A percentile compares a stretch with the other conserved stretches of the same genome.
phyloP scores from a whole-genome alignment of 2,888 invertebrate species.

The Allolobophora icterica region DNA sequence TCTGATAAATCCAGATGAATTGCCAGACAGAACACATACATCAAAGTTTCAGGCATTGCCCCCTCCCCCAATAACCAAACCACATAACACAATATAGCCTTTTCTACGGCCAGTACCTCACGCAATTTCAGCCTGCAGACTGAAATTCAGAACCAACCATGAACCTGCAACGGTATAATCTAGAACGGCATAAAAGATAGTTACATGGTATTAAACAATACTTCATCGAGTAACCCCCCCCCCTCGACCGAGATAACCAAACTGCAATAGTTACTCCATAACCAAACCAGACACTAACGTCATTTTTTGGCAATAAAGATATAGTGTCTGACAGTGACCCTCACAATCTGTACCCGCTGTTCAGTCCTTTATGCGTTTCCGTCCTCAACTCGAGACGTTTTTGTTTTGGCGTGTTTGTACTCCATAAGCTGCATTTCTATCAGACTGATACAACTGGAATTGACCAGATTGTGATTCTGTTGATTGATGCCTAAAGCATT shows the following conservation, averaged over 20 bases:
- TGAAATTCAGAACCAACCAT: neutral
- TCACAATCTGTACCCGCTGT: too few species aligned
- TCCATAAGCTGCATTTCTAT: too few species aligned
- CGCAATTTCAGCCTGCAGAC: neutral
- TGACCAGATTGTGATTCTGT: too few species aligned
- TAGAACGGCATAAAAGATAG: neutral
- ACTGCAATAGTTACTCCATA: neutral
- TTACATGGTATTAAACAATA: neutral
- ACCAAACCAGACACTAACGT: neutral
- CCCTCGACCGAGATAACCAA: neutral
- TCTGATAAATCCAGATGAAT: neutral
- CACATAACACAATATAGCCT: neutral
- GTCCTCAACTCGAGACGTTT: too few species aligned
- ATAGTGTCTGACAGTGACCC: too few species aligned
- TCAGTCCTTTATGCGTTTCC: too few species aligned
- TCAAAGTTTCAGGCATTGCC: neutral
- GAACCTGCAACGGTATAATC: neutral
- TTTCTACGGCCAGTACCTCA: neutral
- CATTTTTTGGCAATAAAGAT: too few species aligned
- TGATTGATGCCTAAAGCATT: too few species aligned
- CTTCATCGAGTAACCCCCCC: neutral
- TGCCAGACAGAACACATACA: neutral
- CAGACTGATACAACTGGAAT: too few species aligned
- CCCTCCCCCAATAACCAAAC: neutral
- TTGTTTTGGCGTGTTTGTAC: too few species aligned